Conservation (phyloP, 2,113 vertebrate genomes). For the Podilymbus podiceps region DNA sequence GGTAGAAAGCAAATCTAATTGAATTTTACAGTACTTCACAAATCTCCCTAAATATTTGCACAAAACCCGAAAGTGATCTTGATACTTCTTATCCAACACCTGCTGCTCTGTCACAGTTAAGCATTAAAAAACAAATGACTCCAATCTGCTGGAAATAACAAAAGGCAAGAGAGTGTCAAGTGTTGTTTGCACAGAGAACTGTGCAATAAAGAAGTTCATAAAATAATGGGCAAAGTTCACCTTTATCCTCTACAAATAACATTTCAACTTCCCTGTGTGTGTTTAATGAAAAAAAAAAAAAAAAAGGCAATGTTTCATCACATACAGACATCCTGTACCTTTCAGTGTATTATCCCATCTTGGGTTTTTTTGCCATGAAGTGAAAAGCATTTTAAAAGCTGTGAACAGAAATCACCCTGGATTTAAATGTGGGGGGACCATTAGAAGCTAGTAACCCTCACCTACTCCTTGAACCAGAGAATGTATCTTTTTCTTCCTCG, state of each 20-base stretch:
- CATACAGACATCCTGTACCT: not conserved
- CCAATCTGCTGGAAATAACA: constrained; percentile 51
- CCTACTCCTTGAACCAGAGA: not conserved
- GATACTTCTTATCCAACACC: constrained; percentile 30
- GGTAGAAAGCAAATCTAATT: constrained; percentile 10
- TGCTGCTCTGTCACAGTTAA: constrained; percentile 21
- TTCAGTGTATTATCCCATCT: not conserved
- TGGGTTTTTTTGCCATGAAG: not conserved
- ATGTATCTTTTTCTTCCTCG: not conserved
- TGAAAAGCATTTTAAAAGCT: not conserved
- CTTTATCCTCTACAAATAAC: constrained; percentile 58
- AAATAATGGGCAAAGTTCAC: constrained; percentile 62
- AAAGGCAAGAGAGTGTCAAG: constrained; percentile 58
- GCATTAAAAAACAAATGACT: constrained; percentile 24
- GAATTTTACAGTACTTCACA: constrained; percentile 24
- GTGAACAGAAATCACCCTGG: not conserved
- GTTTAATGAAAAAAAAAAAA: not conserved
- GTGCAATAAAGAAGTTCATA: constrained; percentile 60
- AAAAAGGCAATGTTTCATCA: not conserved
- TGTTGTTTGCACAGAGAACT: constrained; percentile 49
- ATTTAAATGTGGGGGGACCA: not conserved
- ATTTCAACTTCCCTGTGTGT: constrained; percentile 39
- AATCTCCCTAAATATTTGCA: constrained; percentile 17
- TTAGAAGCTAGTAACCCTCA: not conserved
- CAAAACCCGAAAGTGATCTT: not conserved